phyloP scores from a whole-genome alignment of 1,140 invertebrate genomes.

The Lineus longissimus region DNA sequence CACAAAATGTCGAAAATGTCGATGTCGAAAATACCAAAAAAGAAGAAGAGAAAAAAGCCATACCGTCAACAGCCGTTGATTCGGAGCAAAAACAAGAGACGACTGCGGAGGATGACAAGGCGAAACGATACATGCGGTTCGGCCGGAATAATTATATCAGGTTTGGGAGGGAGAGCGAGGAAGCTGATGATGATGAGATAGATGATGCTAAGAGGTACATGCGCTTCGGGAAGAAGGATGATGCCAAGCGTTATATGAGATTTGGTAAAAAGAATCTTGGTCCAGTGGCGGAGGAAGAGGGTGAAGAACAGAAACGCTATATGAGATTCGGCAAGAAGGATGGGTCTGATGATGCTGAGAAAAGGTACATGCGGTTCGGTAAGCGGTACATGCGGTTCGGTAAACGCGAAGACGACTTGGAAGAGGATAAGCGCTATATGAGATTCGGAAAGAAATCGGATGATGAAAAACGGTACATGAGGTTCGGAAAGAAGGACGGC shows the following conservation, averaged over 20 bases:
- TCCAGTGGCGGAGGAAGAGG: neutral
- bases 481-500: neutral
- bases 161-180: neutral
- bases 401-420: neutral
- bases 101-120: no score
- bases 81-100: neutral
- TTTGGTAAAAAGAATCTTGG: neutral
- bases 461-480: neutral
- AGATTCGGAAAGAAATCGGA: neutral
- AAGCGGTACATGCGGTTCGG: constrained; percentile 12
- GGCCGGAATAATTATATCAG: neutral
- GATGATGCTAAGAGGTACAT: neutral
- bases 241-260: neutral
- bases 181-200: neutral
- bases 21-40: neutral
- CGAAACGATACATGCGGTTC: neutral
- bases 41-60: neutral
- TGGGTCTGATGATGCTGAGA: neutral
- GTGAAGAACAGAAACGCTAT: constrained; percentile 2
- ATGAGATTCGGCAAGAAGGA: constrained; percentile 10
- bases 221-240: neutral
- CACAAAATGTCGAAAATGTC: neutral
- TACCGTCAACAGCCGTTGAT: neutral
- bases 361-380: constrained; percentile 10
- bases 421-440: neutral